Conservation (phyloP, 2,888 invertebrate species). For the Drosophila diplacantha region DNA sequence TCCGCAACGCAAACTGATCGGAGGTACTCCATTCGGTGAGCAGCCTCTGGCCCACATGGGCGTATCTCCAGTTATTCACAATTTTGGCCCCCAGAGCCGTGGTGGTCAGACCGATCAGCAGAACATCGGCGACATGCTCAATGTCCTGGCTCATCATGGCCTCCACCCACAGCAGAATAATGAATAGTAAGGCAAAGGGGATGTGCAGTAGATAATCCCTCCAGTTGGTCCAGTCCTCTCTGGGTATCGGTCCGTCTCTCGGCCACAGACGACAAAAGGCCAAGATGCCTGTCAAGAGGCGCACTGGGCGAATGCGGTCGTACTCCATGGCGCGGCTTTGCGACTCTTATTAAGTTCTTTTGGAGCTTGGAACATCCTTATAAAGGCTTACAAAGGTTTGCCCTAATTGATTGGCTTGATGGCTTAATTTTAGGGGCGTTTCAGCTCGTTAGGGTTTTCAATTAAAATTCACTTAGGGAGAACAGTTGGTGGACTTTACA, state of each 20-base stretch:
- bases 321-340: conserved; percentile 20
- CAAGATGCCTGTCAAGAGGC: conserved; percentile 29
- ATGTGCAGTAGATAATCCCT: conserved; percentile 29
- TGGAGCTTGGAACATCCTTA: conserved; percentile 13
- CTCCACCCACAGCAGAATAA: conserved; percentile 47
- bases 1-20: conserved; percentile 17
- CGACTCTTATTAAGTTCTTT: conserved; percentile 8
- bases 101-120: conserved; percentile 43
- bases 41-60: conserved; percentile 27
- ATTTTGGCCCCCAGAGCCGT: conserved; percentile 40
- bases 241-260: background rate
- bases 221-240: conserved; percentile 4
- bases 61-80: conserved; percentile 43
- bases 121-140: conserved; percentile 41
- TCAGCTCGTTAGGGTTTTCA: conserved; percentile 19
- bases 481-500: conserved; percentile 23
- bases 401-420: conserved; percentile 33
- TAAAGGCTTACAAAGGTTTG: conserved; percentile 38
- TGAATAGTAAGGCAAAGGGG: conserved; percentile 21
- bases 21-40: conserved; percentile 45
- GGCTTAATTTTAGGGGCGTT: conserved; percentile 54
- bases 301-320: conserved; percentile 41
- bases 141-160: conserved; percentile 42
- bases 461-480: conserved; percentile 55
- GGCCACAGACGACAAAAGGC: conserved; percentile 37